Percentiles rank a stretch among this genome's conserved stretches.
Evolutionary conservation across 2,888 invertebrate species (phyloP).

Genomic region (Loripinus fragilis): DNA sequence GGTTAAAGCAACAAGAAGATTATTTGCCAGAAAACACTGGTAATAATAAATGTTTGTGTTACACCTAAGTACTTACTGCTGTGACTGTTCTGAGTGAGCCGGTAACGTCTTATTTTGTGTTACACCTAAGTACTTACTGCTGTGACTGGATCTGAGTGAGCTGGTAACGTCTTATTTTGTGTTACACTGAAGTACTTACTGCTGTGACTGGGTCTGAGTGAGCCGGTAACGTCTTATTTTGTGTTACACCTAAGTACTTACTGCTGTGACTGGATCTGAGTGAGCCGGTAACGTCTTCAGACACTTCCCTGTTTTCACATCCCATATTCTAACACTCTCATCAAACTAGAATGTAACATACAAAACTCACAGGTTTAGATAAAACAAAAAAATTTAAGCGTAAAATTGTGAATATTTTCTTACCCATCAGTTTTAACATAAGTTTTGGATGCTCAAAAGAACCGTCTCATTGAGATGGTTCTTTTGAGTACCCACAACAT

Average conservation of each 20-base stretch:
- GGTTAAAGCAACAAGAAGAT: too few relatives aligned
- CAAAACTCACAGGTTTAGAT: too few relatives aligned
- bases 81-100: conserved; percentile 99
- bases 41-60: too few relatives aligned
- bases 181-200: conserved; percentile 84
- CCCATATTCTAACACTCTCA: conserved; percentile 99
- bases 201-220: conserved; percentile 99
- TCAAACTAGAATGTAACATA: too few relatives aligned
- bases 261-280: conserved; percentile 99
- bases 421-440: too few relatives aligned
- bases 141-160: conserved; percentile 99
- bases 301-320: conserved; percentile 98
- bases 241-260: conserved; percentile 71
- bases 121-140: conserved; percentile 86
- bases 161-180: conserved; percentile 99
- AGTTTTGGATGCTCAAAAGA: too few relatives aligned
- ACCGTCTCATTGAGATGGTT: too few relatives aligned
- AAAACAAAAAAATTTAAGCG: too few relatives aligned
- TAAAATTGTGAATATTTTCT: too few relatives aligned
- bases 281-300: conserved; percentile 99
- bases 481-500: too few relatives aligned
- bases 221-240: conserved; percentile 99
- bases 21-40: too few relatives aligned
- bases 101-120: conserved; percentile 98
- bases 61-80: conserved; percentile 87